Conservation (phyloP, 1,140 invertebrate species). For the Danaus melanippus region DNA sequence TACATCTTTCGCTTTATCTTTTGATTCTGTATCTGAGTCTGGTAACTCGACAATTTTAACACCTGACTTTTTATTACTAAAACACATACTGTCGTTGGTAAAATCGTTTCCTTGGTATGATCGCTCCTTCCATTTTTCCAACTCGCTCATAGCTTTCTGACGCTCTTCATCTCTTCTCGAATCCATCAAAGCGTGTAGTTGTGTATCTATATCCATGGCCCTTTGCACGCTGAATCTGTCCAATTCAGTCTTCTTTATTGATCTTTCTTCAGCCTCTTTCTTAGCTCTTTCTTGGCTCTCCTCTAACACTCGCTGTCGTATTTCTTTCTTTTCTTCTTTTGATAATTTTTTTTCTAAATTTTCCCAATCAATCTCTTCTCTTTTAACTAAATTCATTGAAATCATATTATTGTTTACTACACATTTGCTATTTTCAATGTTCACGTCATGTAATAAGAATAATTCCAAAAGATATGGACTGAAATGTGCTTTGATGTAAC, state of each 20-base stretch:
- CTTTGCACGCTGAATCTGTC: constrained; percentile 73
- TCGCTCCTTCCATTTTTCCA: constrained; percentile 76
- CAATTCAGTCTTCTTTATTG: constrained; percentile 62
- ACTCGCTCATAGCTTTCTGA: constrained; percentile 76
- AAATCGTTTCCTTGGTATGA: constrained; percentile 6
- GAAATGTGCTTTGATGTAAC: constrained; percentile 78
- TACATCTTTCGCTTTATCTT: constrained; percentile 8
- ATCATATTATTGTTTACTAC: constrained; percentile 71
- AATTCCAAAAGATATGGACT: constrained; percentile 79
- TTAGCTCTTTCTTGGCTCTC: constrained; percentile 72
- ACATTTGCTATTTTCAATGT: constrained; percentile 74
- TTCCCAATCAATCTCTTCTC: constrained; percentile 72
- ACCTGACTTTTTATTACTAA: constrained; percentile 12
- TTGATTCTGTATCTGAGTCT: constrained; percentile 20
- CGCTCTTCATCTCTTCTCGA: constrained; percentile 71
- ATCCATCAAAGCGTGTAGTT: constrained; percentile 73
- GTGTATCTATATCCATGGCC: constrained; percentile 75
- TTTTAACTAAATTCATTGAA: constrained; percentile 76
- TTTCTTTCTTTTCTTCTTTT: constrained; percentile 72
- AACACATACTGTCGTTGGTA: constrained; percentile 2
- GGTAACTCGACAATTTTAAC: constrained; percentile 38
- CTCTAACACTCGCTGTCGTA: constrained; percentile 70
- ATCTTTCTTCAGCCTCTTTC: constrained; percentile 67
- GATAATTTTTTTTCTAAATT: constrained; percentile 65
- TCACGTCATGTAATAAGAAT: constrained; percentile 74